phyloP scores from a whole-genome alignment of 2,113 vertebrate genomes.

The Pelodiscus sinensis region DNA sequence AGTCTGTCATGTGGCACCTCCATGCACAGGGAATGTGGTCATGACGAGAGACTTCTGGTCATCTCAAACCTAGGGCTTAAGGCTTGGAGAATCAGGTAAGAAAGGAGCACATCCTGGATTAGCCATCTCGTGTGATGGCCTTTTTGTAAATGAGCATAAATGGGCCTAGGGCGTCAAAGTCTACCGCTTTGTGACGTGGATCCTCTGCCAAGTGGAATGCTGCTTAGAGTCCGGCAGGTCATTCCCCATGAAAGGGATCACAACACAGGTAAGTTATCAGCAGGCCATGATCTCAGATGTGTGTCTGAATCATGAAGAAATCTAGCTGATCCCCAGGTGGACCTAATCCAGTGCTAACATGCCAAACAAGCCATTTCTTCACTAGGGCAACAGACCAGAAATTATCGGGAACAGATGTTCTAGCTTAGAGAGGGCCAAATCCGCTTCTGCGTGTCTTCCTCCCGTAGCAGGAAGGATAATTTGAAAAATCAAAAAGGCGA shows the following conservation, averaged over 20 bases:
- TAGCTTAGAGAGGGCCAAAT: slow-evolving; percentile 58
- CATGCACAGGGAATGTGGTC: no score
- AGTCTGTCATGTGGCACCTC: neutral
- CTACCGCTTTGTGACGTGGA: no score
- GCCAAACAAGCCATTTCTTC: slow-evolving; percentile 65
- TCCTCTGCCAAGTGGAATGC: no score
- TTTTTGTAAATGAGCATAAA: no score
- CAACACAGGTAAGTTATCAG: slow-evolving; percentile 42
- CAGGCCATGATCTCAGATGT: neutral
- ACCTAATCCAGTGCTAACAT: slow-evolving; percentile 54
- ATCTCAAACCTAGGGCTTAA: no score
- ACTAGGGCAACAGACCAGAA: slow-evolving; percentile 54
- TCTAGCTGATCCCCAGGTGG: slow-evolving; percentile 65
- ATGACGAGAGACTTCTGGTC: no score
- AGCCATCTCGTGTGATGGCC: no score
- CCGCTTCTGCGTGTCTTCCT: slow-evolving; percentile 58
- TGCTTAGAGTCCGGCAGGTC: no score
- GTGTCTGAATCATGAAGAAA: slow-evolving; percentile 27
- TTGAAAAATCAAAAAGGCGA: slow-evolving; percentile 43
- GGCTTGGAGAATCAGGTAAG: no score
- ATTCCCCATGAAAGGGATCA: slow-evolving; percentile 6
- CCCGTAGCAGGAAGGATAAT: slow-evolving; percentile 36
- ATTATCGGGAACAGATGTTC: slow-evolving; percentile 52
- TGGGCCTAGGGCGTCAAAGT: no score
- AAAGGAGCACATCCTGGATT: no score